phyloP scores from a whole-genome alignment of 2,797 vertebrate species.

The Orestias chungarensis region DNA sequence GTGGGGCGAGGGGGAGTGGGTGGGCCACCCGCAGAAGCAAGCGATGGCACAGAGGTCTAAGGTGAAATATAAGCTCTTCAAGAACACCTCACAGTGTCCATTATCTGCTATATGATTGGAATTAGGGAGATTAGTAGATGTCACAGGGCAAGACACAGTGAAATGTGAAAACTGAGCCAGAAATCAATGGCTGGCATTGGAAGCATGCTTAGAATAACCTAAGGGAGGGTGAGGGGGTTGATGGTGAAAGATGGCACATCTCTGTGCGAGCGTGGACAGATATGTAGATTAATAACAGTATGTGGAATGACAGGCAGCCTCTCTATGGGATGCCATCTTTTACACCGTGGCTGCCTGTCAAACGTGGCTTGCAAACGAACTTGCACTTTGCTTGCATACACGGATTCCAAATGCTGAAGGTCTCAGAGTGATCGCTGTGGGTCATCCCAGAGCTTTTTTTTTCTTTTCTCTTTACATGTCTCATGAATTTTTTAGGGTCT shows the following conservation, averaged over 20 bases:
- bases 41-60: constrained; percentile 42
- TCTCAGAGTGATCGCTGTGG: constrained; percentile 67
- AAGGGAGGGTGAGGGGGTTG: constrained; percentile 7
- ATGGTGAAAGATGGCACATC: constrained; percentile 39
- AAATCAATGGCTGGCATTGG: constrained; percentile 65
- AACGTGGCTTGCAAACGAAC: constrained; percentile 35
- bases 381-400: constrained; percentile 27
- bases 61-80: constrained; percentile 25
- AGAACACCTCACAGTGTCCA: constrained; percentile 59
- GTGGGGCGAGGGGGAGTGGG: constrained; percentile 13
- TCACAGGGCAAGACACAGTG: constrained; percentile 62
- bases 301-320: constrained; percentile 61
- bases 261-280: constrained; percentile 32
- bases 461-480: constrained; percentile 47
- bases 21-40: constrained; percentile 23
- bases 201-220: constrained; percentile 46
- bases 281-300: constrained; percentile 56
- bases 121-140: constrained; percentile 73
- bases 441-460: constrained; percentile 61
- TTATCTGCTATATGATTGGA: constrained; percentile 71
- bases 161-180: constrained; percentile 68
- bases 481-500: constrained; percentile 73
- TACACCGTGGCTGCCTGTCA: constrained; percentile 36
- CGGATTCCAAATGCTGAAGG: constrained; percentile 44
- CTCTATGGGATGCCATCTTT: constrained; percentile 52